Percentiles rank a stretch among this genome's conserved stretches.
These are phyloP conservation scores for Crepidodera aurea DNA, from an alignment of 2,888 invertebrate species.

Conservation along the genomic window DNA sequence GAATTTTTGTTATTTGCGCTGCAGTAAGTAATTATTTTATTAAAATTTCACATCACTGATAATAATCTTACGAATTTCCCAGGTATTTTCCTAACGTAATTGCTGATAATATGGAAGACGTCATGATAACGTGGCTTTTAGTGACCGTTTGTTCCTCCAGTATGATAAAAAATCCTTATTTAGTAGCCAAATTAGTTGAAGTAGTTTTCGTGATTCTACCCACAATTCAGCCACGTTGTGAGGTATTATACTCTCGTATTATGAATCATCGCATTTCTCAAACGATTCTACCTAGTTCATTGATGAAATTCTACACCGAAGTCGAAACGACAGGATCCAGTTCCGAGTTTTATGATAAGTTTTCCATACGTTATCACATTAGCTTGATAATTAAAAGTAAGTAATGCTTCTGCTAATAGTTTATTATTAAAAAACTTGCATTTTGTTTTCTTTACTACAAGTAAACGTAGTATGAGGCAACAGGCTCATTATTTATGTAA, in stretches of 20 bases:
- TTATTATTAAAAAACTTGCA: too few species aligned
- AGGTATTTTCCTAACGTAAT: slow-evolving; percentile 81
- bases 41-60: neutral
- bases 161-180: slow-evolving; percentile 94
- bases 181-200: slow-evolving; percentile 95
- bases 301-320: slow-evolving; percentile 99
- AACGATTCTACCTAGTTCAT: slow-evolving; percentile 81
- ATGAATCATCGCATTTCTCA: slow-evolving; percentile 89
- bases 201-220: slow-evolving; percentile 83
- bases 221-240: slow-evolving; percentile 66
- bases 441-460: too few species aligned
- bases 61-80: too few species aligned
- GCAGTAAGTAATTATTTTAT: slow-evolving; percentile 78
- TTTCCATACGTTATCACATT: slow-evolving; percentile 97
- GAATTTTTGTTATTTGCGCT: slow-evolving; percentile 93
- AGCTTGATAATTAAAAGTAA: slow-evolving; percentile 89
- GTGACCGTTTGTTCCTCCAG: slow-evolving; percentile 90
- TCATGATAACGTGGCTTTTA: slow-evolving; percentile 87
- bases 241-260: slow-evolving; percentile 73
- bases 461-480: too few species aligned
- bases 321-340: slow-evolving; percentile 97
- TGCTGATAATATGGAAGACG: slow-evolving; percentile 79
- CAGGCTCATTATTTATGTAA: too few species aligned
- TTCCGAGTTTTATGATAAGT: slow-evolving; percentile 99
- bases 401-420: too few species aligned